Evolutionary conservation across 2,113 vertebrate species (phyloP), one percentile per base, ranked within the genome.

Genomic region (Cairina moschata): DNA sequence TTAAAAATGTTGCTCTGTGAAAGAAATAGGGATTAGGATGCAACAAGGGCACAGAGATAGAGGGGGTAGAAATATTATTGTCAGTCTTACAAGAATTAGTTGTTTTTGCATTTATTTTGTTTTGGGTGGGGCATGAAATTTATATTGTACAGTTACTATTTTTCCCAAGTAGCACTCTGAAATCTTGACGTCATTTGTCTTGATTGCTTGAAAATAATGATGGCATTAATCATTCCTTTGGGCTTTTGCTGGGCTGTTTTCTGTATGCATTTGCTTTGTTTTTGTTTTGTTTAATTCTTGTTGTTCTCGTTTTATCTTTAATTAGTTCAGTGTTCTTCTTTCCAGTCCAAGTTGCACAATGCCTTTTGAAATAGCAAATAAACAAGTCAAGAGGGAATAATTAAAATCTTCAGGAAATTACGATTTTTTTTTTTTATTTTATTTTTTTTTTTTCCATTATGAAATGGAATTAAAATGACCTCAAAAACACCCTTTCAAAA

Each of bases 261-360:
- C 32, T 38, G 13, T 76, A 65, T n/a, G 42, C 8, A 50, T 81
- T 90, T 91, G 29, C 25, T 86, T 91, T 44, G 23, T 17, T 26
- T 73, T 69, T 95, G 42, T 87, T 96, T 96, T 91, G 32, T 73
- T 97, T 95, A 93, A 88, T 91, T 94, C 42, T 95, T 78, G 15
- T 42, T 88, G 55, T 65, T 96, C 76, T 90, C 42, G 42, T 91
- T 97, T 91, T 94, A n/a, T 81, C 32, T 81, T 86, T 91, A 96
- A 95, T 96, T 93, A 83, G 28, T 88, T 96, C 52, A 67, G n/a
- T 86, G 60, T 74, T 93, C 40, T 14, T 93, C 25, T 75, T 90
- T 90, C 52, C 62, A 88, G 54, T 86, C 34, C 58, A 88, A 88
- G 60, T 93, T 95, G 76, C 91, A 78, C 88, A 96, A 94, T 83